These are phyloP conservation scores for Notocelia uddmanniana DNA, from an alignment of 2,888 invertebrate genomes.

Conservation along the genomic window DNA sequence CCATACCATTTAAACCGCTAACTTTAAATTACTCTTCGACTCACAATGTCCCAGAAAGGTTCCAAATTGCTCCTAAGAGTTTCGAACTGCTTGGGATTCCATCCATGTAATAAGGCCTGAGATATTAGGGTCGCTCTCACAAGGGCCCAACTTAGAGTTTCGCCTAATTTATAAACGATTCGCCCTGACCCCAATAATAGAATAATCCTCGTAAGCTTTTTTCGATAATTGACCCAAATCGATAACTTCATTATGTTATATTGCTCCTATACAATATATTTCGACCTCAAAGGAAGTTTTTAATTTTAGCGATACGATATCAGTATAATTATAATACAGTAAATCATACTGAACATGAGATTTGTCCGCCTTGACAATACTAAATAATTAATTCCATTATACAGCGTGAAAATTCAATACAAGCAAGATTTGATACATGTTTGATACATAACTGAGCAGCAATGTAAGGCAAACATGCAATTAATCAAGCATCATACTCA, in stretches of 20 bases:
- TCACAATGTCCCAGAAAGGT: conserved; percentile 50
- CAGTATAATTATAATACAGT: no score
- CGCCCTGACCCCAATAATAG: conserved; percentile 44
- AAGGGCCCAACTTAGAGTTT: conserved; percentile 55
- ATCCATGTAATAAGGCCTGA: conserved; percentile 56
- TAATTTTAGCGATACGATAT: no score
- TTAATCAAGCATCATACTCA: not conserved
- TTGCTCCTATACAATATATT: no score
- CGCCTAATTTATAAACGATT: conserved; percentile 58
- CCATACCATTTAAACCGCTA: conserved; percentile 50
- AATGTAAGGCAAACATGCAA: no score
- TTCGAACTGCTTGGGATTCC: conserved; percentile 52
- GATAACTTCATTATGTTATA: conserved; percentile 31
- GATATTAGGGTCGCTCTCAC: conserved; percentile 63
- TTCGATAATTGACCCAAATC: conserved; percentile 52
- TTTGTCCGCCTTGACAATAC: no score
- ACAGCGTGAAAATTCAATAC: no score
- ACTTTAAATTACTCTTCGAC: conserved; percentile 57
- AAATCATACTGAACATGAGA: no score
- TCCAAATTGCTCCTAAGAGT: conserved; percentile 59
- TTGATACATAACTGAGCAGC: no score
- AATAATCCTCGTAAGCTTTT: conserved; percentile 53
- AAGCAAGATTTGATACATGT: no score
- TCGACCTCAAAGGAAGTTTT: no score
- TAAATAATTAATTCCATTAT: no score